phyloP scores from a whole-genome alignment of 2,797 vertebrate genomes.

The Macropus fuliginosus region DNA sequence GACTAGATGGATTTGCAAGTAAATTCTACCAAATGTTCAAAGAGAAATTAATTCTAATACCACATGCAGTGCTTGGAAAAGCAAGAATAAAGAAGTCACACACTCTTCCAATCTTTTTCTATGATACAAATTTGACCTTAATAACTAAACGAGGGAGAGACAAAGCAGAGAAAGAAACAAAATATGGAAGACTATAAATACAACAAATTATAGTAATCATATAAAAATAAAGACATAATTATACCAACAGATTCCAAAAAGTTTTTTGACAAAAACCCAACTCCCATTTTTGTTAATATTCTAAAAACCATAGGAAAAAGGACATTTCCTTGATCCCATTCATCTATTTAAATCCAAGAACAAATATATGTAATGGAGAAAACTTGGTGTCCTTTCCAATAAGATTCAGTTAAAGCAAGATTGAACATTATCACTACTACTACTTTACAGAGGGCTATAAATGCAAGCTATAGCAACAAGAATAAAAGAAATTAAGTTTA shows the following conservation, averaged over 20 bases:
- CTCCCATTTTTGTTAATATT: background rate
- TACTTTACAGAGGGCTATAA: background rate
- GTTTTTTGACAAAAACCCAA: background rate
- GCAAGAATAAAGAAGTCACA: background rate
- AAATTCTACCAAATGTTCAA: background rate
- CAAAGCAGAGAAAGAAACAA: background rate
- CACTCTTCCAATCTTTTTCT: background rate
- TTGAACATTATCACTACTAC: background rate
- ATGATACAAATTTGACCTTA: background rate
- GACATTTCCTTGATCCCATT: background rate
- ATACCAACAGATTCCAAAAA: background rate
- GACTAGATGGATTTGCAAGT: background rate
- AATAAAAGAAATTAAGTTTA: background rate
- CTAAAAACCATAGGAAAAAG: background rate
- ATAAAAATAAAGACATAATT: background rate
- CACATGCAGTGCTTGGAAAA: background rate
- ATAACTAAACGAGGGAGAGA: background rate
- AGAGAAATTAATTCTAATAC: background rate
- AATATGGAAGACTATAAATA: background rate
- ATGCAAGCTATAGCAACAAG: background rate
- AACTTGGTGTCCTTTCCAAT: background rate
- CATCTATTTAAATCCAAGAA: background rate
- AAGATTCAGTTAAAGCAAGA: background rate
- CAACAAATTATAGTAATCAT: background rate
- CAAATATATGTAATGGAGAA: background rate